phyloP scores from a whole-genome alignment of 2,113 vertebrate species.

The Antechinus flavipes region DNA sequence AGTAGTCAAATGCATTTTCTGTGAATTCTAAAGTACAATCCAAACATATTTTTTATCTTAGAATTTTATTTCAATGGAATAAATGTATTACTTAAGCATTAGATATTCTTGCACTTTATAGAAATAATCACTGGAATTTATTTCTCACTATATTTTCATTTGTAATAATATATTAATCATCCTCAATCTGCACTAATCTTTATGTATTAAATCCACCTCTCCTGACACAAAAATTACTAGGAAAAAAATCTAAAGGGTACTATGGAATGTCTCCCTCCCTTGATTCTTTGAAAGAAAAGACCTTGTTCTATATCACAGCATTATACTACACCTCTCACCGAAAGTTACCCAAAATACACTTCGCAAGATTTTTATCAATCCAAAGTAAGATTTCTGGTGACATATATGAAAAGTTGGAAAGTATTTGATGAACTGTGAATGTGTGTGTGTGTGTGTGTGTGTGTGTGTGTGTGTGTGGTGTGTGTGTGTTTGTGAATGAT shows the following conservation, averaged over 20 bases:
- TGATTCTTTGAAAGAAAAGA: background rate
- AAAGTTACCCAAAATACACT: background rate
- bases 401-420: background rate
- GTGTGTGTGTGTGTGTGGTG: too few species aligned
- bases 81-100: background rate
- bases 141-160: background rate
- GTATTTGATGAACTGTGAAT: background rate
- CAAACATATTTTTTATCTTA: background rate
- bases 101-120: background rate
- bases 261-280: background rate
- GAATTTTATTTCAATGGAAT: background rate
- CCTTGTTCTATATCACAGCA: too few species aligned
- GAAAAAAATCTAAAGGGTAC: background rate
- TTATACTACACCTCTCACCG: background rate
- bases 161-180: background rate
- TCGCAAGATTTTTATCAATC: background rate
- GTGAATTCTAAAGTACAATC: background rate
- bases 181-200: background rate
- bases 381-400: background rate
- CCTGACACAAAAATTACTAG: background rate
- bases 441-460: background rate
- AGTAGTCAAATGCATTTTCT: background rate
- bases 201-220: background rate
- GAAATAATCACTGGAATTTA: background rate
- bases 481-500: background rate